A percentile compares a stretch with the other conserved stretches of the same genome.
These are phyloP conservation scores for Serilophus lunatus DNA, from an alignment of 2,113 vertebrate genomes.

Conservation along the genomic window DNA sequence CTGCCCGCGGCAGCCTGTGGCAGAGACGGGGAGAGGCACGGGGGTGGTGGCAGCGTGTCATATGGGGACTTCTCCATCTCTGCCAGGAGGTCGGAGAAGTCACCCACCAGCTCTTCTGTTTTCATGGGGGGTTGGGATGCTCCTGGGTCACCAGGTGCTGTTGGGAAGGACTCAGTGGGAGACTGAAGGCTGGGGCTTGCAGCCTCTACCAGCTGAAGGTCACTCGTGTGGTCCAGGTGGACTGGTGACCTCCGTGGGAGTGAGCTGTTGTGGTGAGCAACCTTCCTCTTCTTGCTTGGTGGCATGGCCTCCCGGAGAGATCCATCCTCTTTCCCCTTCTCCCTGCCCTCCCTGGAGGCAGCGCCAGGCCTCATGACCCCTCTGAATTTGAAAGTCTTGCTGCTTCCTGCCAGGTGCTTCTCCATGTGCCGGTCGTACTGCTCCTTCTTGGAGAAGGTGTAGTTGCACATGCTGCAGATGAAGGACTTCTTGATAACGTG, in stretches of 20 bases:
- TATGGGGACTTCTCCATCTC: conserved; percentile 63
- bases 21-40: conserved; percentile 55
- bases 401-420: conserved; percentile 86
- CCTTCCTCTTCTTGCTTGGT: conserved; percentile 79
- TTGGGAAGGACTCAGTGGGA: conserved; percentile 53
- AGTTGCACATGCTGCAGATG: conserved; percentile 97
- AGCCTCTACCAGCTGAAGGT: conserved; percentile 54
- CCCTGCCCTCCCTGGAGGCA: conserved; percentile 69
- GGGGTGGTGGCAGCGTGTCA: conserved; percentile 55
- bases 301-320: conserved; percentile 27
- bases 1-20: conserved; percentile 45
- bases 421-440: conserved; percentile 98
- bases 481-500: conserved; percentile 96
- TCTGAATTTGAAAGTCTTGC: conserved; percentile 87
- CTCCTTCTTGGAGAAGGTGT: conserved; percentile 97
- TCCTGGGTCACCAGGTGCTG: conserved; percentile 22
- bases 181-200: conserved; percentile 27
- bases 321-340: conserved; percentile 48
- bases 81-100: conserved; percentile 71
- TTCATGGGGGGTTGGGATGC: conserved; percentile 68
- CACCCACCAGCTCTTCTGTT: conserved; percentile 70
- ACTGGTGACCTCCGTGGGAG: conserved; percentile 25
- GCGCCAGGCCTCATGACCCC: conserved; percentile 83
- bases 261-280: conserved; percentile 55
- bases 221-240: conserved; percentile 29